Evolutionary conservation across 2,113 vertebrate genomes (phyloP).

Genomic region (Elanus axillaris): DNA sequence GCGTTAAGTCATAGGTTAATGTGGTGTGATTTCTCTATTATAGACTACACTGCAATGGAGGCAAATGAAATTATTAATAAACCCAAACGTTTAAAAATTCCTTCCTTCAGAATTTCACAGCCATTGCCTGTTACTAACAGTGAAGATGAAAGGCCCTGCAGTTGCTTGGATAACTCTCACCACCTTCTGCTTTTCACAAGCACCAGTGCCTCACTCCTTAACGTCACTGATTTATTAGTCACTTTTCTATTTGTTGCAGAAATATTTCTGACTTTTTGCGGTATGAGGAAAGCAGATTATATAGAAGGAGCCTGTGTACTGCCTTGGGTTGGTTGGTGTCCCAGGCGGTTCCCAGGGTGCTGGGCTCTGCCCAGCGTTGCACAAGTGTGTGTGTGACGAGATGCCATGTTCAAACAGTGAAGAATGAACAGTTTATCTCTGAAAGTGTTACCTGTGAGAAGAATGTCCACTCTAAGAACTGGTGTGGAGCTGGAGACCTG

Average conservation of each 20-base stretch:
- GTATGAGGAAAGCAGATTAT: not conserved
- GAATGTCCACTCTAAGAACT: not conserved
- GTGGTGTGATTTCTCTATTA: too few relatives aligned
- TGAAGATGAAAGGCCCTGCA: not conserved
- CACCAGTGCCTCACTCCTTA: too few relatives aligned
- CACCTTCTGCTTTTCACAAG: not conserved
- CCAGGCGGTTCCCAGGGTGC: not conserved
- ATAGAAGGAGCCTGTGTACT: not conserved
- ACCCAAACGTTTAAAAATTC: not conserved
- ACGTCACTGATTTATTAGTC: not conserved
- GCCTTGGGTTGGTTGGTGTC: not conserved
- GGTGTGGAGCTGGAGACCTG: not conserved
- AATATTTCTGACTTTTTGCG: not conserved
- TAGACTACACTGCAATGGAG: not conserved
- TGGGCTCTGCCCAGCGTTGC: not conserved
- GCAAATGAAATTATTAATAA: not conserved
- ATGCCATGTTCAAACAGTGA: not conserved
- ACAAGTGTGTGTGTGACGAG: not conserved
- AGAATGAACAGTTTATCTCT: not conserved
- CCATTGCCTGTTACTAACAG: accelerated
- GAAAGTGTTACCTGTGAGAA: not conserved
- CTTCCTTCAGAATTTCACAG: not conserved
- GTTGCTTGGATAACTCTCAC: not conserved
- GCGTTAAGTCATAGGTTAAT: not conserved
- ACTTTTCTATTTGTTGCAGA: not conserved